These are phyloP conservation scores for Aleiodes sp. DNA, from an alignment of 1,140 invertebrate species.

Conservation along the genomic window DNA sequence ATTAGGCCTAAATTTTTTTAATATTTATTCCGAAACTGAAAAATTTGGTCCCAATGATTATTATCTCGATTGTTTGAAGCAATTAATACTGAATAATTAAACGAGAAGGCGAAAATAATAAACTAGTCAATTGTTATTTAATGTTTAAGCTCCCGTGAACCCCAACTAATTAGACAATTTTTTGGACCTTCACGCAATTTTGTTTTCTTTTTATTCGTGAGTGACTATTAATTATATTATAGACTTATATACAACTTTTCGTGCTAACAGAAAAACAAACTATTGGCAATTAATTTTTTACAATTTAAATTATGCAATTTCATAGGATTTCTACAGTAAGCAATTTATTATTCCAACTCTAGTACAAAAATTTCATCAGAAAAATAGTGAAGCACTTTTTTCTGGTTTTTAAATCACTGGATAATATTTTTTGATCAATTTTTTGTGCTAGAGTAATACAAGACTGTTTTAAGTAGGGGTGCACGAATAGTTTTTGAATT, in stretches of 20 bases:
- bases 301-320: not conserved
- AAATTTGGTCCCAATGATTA: conserved; percentile 1
- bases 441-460: too few species aligned
- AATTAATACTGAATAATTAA: not conserved
- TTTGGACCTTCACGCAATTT: not conserved
- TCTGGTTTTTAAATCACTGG: too few species aligned
- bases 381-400: too few species aligned
- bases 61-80: not conserved
- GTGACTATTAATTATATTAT: not conserved
- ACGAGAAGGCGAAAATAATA: not conserved
- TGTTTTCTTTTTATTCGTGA: not conserved
- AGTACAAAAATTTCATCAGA: not conserved
- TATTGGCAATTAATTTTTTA: not conserved
- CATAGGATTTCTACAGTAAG: not conserved
- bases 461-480: too few species aligned
- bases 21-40: not conserved
- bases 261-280: not conserved
- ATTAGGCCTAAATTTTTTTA: not conserved
- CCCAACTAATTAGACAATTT: not conserved
- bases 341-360: not conserved
- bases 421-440: too few species aligned
- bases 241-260: not conserved
- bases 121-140: not conserved
- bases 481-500: too few species aligned
- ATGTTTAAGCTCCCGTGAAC: not conserved